Conservation (phyloP, 2,113 vertebrate species). For the Panthera leo region DNA sequence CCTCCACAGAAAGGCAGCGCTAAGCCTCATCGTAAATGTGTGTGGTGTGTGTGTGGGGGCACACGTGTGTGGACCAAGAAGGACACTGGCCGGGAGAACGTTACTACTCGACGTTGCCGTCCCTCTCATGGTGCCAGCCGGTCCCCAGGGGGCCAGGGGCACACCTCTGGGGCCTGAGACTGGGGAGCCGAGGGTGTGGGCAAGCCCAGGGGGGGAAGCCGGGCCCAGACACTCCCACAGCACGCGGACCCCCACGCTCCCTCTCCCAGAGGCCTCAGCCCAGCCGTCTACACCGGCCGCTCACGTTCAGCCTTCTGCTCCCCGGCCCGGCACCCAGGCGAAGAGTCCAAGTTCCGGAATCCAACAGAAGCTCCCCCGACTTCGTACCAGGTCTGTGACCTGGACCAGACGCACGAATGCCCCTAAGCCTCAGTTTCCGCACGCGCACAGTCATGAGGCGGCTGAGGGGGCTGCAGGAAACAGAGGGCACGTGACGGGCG, state of each 20-base stretch:
- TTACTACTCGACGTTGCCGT: background rate
- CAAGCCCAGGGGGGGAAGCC: accelerated
- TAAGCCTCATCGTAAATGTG: no score
- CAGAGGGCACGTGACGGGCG: accelerated
- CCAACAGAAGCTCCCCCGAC: background rate
- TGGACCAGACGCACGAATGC: background rate
- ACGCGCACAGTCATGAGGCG: background rate
- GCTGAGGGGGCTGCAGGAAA: background rate
- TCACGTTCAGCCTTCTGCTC: background rate
- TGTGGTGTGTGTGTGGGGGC: accelerated
- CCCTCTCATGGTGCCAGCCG: background rate
- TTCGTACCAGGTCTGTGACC: background rate
- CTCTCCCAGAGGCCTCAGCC: background rate
- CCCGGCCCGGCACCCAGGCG: no score
- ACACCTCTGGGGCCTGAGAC: background rate
- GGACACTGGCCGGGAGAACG: no score
- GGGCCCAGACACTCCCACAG: background rate
- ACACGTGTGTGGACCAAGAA: background rate
- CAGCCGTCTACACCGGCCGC: background rate
- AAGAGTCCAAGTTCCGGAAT: background rate
- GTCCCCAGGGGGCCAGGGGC: background rate
- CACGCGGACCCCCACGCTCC: background rate
- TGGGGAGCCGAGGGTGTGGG: background rate
- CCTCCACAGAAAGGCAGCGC: background rate
- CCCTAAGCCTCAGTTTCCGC: background rate